Evolutionary conservation across 1,140 invertebrate species (phyloP).

Genomic region (Ostrea edulis): DNA sequence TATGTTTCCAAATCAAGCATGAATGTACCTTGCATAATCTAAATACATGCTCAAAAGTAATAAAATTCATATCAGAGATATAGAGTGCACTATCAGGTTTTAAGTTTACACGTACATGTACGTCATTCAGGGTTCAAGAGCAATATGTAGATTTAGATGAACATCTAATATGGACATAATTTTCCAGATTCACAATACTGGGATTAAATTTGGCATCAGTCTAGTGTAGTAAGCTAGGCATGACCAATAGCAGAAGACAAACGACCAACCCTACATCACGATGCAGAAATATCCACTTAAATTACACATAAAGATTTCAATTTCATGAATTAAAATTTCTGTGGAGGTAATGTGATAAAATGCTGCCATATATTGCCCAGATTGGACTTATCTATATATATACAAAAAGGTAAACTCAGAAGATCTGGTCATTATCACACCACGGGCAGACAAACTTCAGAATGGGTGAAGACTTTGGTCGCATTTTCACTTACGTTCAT

Average conservation of each 20-base stretch:
- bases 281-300: constrained; percentile 1
- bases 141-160: no score
- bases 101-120: no score
- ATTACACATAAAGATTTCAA: not conserved
- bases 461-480: constrained; percentile 31
- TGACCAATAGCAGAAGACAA: not conserved
- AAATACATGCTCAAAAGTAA: no score
- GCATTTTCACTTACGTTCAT: constrained; percentile 14
- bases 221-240: not conserved
- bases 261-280: not conserved
- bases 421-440: constrained; percentile 21
- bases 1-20: no score
- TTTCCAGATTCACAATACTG: not conserved
- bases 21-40: no score
- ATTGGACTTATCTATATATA: constrained; percentile 18
- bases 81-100: no score
- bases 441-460: not conserved
- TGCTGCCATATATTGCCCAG: not conserved
- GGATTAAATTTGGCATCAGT: constrained; percentile 7
- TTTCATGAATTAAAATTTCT: constrained; percentile 1
- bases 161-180: not conserved
- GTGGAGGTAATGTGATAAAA: constrained; percentile 25
- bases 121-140: no score
- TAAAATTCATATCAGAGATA: no score
- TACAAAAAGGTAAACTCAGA: not conserved